A percentile compares a stretch with the other conserved stretches of the same genome.
These are phyloP conservation scores for Spilogale gracilis DNA, from an alignment of 2,113 vertebrate species.

Conservation along the genomic window DNA sequence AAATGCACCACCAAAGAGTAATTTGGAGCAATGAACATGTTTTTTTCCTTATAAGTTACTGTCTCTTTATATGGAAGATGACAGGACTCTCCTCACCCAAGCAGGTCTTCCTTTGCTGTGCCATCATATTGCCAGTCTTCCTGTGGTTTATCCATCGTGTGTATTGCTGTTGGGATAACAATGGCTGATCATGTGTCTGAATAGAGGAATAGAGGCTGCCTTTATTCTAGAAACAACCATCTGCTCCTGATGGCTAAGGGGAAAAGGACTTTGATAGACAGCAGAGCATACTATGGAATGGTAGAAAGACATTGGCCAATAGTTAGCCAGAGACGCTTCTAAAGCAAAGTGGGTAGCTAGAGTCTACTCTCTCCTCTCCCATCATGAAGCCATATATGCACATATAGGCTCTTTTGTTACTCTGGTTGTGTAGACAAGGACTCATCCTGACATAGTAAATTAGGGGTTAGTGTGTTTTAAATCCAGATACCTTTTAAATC, in stretches of 20 bases:
- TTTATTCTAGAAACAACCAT: slow-evolving; percentile 49
- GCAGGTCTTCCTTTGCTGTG: slow-evolving; percentile 29
- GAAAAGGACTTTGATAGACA: slow-evolving; percentile 24
- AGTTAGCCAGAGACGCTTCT: not conserved
- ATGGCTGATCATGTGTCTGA: not conserved
- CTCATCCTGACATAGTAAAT: not conserved
- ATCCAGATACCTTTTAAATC: not conserved
- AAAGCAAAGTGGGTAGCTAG: not conserved
- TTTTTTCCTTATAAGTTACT: slow-evolving; percentile 77
- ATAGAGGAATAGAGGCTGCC: slow-evolving; percentile 47
- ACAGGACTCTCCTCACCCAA: slow-evolving; percentile 14
- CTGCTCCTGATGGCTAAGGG: not conserved
- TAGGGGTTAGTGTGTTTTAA: not conserved
- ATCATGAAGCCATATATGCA: not conserved
- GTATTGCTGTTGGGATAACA: not conserved
- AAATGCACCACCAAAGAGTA: slow-evolving; percentile 53
- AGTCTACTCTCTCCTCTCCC: not conserved
- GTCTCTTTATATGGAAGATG: slow-evolving; percentile 60
- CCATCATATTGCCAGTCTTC: not conserved
- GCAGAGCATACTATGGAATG: not conserved
- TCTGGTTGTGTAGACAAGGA: not conserved
- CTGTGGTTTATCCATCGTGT: not conserved
- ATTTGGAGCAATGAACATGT: not conserved
- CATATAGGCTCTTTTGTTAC: not conserved
- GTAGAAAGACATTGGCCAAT: not conserved